Evolutionary conservation across 2,888 invertebrate species (phyloP).

Genomic region (Lasius fuliginosus): DNA sequence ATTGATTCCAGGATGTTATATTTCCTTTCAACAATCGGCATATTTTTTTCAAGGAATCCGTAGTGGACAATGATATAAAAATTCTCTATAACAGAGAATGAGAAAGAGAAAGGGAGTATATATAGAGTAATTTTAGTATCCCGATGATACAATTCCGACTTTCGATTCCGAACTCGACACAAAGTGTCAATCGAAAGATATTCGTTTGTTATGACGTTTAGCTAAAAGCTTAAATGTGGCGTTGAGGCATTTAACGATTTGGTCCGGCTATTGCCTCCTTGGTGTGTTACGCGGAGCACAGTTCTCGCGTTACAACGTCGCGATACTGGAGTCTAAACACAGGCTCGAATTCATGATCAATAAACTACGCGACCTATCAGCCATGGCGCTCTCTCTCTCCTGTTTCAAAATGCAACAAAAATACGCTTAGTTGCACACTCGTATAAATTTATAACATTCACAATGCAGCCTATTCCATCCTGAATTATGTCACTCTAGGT

Average conservation of each 20-base stretch:
- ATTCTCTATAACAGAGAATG: not conserved
- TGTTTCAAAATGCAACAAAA: slow-evolving; percentile 46
- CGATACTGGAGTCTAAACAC: slow-evolving; percentile 74
- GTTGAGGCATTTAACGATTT: slow-evolving; percentile 65
- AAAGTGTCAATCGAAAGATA: slow-evolving; percentile 39
- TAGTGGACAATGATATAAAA: not conserved
- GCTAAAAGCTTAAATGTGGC: slow-evolving; percentile 37
- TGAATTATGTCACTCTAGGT: not conserved
- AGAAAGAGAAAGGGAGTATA: no score
- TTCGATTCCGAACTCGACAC: not conserved
- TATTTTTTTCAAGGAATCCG: not conserved
- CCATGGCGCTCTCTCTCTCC: slow-evolving; percentile 44
- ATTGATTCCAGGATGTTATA: not conserved
- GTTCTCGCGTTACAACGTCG: slow-evolving; percentile 70
- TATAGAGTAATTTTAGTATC: not conserved
- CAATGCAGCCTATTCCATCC: not conserved
- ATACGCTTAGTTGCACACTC: slow-evolving; percentile 37
- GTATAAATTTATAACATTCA: slow-evolving; percentile 5
- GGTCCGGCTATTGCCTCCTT: slow-evolving; percentile 67
- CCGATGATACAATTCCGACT: not conserved
- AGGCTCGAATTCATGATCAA: slow-evolving; percentile 75
- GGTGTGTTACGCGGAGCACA: slow-evolving; percentile 46
- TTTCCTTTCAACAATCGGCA: no score
- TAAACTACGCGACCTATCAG: slow-evolving; percentile 64
- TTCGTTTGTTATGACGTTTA: slow-evolving; percentile 54